A percentile compares a stretch with the other conserved stretches of the same genome.
phyloP scores from a whole-genome alignment of 1,140 invertebrate genomes.

The Diuraphis noxia region DNA sequence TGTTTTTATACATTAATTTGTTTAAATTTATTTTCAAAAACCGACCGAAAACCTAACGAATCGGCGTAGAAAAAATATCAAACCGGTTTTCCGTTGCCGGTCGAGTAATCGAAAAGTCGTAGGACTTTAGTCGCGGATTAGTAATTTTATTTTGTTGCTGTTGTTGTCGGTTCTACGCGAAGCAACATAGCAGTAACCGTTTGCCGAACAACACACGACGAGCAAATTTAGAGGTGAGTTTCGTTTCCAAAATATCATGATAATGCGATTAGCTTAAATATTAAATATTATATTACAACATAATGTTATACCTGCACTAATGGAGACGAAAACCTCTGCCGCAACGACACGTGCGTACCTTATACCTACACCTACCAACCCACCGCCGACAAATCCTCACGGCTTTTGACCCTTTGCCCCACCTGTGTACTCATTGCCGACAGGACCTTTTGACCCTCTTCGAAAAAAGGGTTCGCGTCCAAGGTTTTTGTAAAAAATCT shows the following conservation, averaged over 20 bases:
- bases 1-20: neutral
- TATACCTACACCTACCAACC: neutral
- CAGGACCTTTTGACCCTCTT: neutral
- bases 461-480: neutral
- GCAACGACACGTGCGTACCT: neutral
- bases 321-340: neutral
- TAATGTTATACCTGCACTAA: neutral
- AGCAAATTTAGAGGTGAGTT: neutral
- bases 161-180: neutral
- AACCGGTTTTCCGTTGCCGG: neutral
- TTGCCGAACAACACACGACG: neutral
- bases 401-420: neutral
- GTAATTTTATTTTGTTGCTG: neutral
- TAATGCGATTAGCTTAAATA: neutral
- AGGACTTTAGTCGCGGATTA: neutral
- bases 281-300: neutral
- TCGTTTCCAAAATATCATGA: neutral
- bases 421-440: neutral
- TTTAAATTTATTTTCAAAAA: neutral
- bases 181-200: neutral
- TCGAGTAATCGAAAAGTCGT: neutral
- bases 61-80: neutral
- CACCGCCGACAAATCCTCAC: neutral
- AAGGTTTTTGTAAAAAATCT: neutral
- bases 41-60: neutral